These are phyloP conservation scores for Indicator indicator DNA, from an alignment of 2,113 vertebrate species.

Conservation along the genomic window DNA sequence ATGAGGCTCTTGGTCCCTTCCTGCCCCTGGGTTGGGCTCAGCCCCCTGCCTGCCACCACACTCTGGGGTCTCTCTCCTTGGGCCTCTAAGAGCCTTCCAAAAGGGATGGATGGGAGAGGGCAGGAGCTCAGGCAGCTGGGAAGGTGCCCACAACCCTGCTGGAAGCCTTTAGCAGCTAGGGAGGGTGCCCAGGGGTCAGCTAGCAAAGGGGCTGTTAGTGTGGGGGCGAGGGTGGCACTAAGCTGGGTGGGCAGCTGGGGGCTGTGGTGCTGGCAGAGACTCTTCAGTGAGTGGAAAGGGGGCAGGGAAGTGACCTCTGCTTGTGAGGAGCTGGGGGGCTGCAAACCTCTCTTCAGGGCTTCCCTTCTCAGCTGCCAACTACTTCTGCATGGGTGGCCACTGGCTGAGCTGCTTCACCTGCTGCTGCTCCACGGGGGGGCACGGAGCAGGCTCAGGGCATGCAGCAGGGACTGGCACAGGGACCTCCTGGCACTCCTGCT, in stretches of 20 bases:
- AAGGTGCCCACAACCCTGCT: neutral
- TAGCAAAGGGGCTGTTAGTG: neutral
- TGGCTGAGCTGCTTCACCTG: constrained; percentile 28
- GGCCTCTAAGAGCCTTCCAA: neutral
- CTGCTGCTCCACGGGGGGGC: constrained; percentile 35
- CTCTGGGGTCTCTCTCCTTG: neutral
- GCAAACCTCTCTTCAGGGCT: neutral
- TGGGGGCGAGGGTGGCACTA: neutral
- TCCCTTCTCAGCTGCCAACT: neutral
- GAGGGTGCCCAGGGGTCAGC: neutral
- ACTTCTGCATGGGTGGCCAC: constrained; percentile 36
- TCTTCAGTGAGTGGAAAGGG: neutral
- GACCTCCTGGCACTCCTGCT: neutral
- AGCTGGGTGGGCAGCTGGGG: neutral
- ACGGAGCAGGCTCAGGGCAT: neutral
- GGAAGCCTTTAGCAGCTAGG: neutral
- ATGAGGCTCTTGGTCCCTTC: too few relatives aligned
- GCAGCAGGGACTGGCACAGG: neutral
- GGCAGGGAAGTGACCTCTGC: neutral
- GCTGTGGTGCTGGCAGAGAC: neutral
- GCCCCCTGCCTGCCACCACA: too few relatives aligned
- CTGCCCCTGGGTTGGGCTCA: too few relatives aligned
- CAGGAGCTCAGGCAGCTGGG: neutral
- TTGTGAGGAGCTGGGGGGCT: neutral
- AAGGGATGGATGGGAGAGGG: neutral